Conservation (phyloP, 2,797 vertebrate genomes). For the Picus viridis region DNA sequence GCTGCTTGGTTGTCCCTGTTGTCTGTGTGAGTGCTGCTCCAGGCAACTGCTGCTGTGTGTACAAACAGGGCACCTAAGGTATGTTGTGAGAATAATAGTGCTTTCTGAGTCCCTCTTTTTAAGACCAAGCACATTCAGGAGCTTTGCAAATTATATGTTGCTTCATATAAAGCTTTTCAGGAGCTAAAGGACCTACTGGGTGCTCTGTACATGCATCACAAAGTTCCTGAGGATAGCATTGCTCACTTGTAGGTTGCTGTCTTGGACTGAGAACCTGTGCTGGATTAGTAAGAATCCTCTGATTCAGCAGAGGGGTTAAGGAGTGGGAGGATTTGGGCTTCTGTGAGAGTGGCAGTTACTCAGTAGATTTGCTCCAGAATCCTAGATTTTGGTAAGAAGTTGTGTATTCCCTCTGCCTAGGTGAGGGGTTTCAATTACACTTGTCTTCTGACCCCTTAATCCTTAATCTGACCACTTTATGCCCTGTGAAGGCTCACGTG, state of each 20-base stretch:
- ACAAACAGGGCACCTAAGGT: fast-evolving
- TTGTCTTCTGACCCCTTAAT: background rate
- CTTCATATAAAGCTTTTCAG: background rate
- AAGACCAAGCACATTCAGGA: background rate
- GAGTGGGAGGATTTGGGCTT: background rate
- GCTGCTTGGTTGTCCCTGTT: background rate
- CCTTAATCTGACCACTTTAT: too few relatives aligned
- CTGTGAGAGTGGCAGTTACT: background rate
- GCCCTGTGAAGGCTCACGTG: background rate
- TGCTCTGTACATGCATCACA: background rate
- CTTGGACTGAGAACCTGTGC: background rate
- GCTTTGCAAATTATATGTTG: background rate
- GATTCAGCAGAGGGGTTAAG: background rate
- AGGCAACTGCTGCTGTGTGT: background rate
- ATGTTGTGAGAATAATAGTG: background rate
- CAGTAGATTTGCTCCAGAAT: background rate
- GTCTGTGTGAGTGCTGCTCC: background rate
- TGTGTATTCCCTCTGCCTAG: background rate
- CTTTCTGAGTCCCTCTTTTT: background rate
- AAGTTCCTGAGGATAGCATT: background rate
- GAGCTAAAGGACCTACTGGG: background rate
- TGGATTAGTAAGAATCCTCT: background rate
- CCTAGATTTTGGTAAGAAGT: background rate
- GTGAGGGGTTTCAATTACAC: background rate
- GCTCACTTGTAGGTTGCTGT: background rate